Evolutionary conservation across 2,888 invertebrate species (phyloP), one percentile per base, ranked within the genome.

Genomic region (Sesamia inferens): DNA sequence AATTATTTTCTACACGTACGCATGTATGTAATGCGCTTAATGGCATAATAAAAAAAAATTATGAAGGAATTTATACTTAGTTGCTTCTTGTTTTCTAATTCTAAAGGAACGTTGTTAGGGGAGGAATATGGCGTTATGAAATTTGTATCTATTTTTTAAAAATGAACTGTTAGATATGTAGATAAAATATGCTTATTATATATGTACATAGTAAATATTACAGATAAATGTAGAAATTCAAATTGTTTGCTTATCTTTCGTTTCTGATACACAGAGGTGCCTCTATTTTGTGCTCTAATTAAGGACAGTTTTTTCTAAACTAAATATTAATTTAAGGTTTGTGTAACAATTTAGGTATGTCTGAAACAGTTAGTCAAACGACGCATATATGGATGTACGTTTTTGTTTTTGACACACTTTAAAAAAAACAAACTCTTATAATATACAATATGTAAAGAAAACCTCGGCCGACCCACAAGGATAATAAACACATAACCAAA

Each of bases 1-100:
- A 85, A 84, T 87, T 84, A 85, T 82, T 81, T 75, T 80, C 76
- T 69, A 80, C 78, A 81, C 72, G 63, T 76, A 71, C 78, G 73
- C 74, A 72, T 42, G 74, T 76, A 47, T 64, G 66, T 65, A 58
- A 71, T 47, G 59, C 68, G 63, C 58, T 65, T 74, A 63, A 71
- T 47, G 62, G 24, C 13, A 0, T 51, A 68, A 62, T 54, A 68
- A 74, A 76, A 68, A 31, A 57, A 62, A 67, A 22, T n/a, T 44
- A 11, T 44, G 2, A 22, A 22, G 55, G 51, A 66, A 57, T 66
- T 51, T 24, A 6, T 8, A 16, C 4, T 55, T 6, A 1, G 6
- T 42, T 44, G 31, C 7, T 68, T 68, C 19, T 68, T 68, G 44
- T 57, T 62, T 22, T 7, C 39, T 76, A 69, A 76, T 75, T 76